Conservation (phyloP, 2,888 invertebrate genomes). For the Nephrocerus scutellatus region DNA sequence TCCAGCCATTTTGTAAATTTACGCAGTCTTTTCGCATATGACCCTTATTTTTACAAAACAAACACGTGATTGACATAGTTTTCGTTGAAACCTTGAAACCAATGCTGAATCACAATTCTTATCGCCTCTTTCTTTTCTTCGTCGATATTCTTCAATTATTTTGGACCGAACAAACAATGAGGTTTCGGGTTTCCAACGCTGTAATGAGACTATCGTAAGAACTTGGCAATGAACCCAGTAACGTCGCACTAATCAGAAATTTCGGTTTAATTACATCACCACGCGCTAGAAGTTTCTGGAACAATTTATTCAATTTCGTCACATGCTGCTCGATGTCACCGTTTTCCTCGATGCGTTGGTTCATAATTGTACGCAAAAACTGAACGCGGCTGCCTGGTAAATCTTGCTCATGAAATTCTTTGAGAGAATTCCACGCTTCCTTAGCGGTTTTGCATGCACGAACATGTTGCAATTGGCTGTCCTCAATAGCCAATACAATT, state of each 20-base stretch:
- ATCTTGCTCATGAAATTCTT: constrained; percentile 12
- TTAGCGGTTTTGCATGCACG: constrained; percentile 6
- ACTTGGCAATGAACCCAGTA: constrained; percentile 12
- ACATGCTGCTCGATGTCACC: constrained; percentile 17
- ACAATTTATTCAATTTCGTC: constrained; percentile 13
- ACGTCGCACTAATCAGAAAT: constrained; percentile 12
- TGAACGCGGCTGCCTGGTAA: constrained; percentile 16
- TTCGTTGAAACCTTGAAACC: constrained; percentile 1
- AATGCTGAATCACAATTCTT: neutral
- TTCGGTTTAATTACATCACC: constrained; percentile 11
- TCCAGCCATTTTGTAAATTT: constrained; percentile 16
- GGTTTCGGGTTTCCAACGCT: constrained; percentile 18
- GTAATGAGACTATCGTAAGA: constrained; percentile 19
- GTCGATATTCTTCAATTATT: constrained; percentile 17
- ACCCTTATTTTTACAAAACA: no score
- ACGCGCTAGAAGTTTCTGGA: constrained; percentile 13
- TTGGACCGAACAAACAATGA: constrained; percentile 12
- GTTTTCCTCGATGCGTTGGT: constrained; percentile 15
- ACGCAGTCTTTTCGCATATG: no score
- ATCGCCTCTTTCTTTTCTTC: constrained; percentile 5
- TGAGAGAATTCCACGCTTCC: constrained; percentile 12
- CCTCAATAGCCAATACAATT: constrained; percentile 13
- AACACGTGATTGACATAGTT: no score
- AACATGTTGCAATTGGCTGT: constrained; percentile 15
- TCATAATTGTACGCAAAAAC: constrained; percentile 18